Evolutionary conservation across 2,888 invertebrate genomes (phyloP).

Genomic region (Abrostola tripartita): DNA sequence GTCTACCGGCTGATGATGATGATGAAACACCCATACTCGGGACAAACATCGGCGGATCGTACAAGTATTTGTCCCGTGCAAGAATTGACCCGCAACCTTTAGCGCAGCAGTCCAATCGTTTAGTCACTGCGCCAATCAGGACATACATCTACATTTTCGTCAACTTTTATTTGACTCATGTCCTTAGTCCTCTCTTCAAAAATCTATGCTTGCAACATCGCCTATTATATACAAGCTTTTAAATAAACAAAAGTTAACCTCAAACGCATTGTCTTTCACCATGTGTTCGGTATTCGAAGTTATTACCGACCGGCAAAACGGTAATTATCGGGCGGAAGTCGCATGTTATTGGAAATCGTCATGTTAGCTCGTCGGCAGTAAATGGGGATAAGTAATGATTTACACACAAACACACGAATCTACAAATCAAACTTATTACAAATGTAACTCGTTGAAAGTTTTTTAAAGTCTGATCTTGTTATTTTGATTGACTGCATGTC

Average conservation of each 20-base stretch:
- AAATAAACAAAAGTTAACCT: slow-evolving; percentile 41
- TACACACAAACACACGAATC: slow-evolving; percentile 23
- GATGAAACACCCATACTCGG: too few relatives aligned
- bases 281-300: slow-evolving; percentile 63
- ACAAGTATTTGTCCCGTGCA: too few relatives aligned
- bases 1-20: too few relatives aligned
- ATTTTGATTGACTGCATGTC: not conserved
- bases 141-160: too few relatives aligned
- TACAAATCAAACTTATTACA: slow-evolving; percentile 11
- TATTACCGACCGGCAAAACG: slow-evolving; percentile 44
- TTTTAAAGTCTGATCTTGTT: slow-evolving; percentile 1
- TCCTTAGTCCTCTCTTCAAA: too few relatives aligned
- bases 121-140: too few relatives aligned
- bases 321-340: slow-evolving; percentile 45
- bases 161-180: too few relatives aligned
- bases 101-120: too few relatives aligned
- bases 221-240: slow-evolving; percentile 26
- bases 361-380: slow-evolving; percentile 30
- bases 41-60: too few relatives aligned
- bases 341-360: slow-evolving; percentile 46
- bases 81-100: too few relatives aligned
- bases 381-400: slow-evolving; percentile 36
- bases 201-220: too few relatives aligned
- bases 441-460: slow-evolving; percentile 6
- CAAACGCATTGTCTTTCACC: slow-evolving; percentile 60